These are phyloP conservation scores for Tichodroma muraria DNA, from an alignment of 2,113 vertebrate species.

Conservation along the genomic window DNA sequence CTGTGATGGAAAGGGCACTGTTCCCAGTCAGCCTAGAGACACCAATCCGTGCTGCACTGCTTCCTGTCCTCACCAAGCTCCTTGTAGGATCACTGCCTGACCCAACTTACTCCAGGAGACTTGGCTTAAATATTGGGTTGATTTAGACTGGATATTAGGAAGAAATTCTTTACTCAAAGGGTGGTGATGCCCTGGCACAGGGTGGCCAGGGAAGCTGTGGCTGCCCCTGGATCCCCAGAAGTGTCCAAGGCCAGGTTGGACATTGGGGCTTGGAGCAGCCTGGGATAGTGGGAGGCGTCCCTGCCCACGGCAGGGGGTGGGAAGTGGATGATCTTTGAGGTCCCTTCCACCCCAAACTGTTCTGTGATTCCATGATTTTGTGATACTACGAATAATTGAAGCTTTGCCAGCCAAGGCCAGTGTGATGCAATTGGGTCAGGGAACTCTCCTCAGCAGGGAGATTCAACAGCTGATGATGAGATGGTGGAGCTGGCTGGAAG, in stretches of 20 bases:
- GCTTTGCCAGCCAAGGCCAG: neutral
- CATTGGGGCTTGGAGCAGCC: fast-evolving
- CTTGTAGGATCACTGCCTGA: neutral
- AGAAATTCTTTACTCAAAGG: neutral
- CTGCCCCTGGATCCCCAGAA: neutral
- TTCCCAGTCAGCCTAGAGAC: neutral
- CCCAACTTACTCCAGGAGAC: neutral
- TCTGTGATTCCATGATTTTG: neutral
- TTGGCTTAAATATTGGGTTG: neutral
- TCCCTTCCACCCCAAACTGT: fast-evolving
- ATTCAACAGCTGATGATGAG: neutral
- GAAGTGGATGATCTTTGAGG: neutral
- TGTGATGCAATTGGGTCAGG: fast-evolving
- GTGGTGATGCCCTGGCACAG: neutral
- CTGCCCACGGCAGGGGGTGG: neutral
- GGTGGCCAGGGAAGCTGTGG: neutral
- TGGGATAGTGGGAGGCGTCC: neutral
- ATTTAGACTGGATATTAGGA: neutral
- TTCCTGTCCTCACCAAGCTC: fast-evolving
- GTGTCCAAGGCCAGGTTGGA: neutral
- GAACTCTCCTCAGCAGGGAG: neutral
- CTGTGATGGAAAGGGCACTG: neutral
- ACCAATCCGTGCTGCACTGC: fast-evolving
- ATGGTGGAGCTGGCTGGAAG: neutral
- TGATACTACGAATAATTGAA: neutral